Evolutionary conservation across 2,113 vertebrate genomes (phyloP).

Genomic region (Passer montanus): DNA sequence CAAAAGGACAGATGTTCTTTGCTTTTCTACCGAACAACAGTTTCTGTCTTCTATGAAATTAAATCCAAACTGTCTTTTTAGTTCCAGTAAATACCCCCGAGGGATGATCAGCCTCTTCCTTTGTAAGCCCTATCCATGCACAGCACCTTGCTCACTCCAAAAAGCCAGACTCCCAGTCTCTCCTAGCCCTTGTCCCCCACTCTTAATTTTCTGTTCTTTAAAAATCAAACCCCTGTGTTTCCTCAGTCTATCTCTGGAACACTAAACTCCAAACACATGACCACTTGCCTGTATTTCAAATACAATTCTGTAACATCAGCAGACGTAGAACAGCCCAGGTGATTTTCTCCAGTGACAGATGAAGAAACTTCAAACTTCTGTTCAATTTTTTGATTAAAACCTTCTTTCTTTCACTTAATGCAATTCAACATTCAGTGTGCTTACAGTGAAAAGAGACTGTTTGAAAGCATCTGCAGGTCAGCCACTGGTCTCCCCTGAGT

Average conservation of each 20-base stretch:
- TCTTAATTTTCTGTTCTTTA: not conserved
- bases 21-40: not conserved
- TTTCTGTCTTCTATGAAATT: not conserved
- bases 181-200: accelerated
- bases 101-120: not conserved
- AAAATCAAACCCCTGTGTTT: not conserved
- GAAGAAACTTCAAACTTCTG: not conserved
- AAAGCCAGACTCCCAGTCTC: not conserved
- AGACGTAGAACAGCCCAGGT: not conserved
- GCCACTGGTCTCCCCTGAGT: not conserved
- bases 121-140: not conserved
- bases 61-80: not conserved
- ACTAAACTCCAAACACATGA: not conserved
- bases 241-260: not conserved
- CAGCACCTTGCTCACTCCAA: not conserved
- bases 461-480: not conserved
- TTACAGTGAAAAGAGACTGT: not conserved
- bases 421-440: not conserved
- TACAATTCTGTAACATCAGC: not conserved
- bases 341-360: not conserved
- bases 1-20: conserved; percentile 42
- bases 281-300: not conserved
- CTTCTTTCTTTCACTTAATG: not conserved
- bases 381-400: not conserved
- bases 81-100: not conserved